Evolutionary conservation across 2,888 invertebrate species (phyloP).

Genomic region (Nowickia ferox): DNA sequence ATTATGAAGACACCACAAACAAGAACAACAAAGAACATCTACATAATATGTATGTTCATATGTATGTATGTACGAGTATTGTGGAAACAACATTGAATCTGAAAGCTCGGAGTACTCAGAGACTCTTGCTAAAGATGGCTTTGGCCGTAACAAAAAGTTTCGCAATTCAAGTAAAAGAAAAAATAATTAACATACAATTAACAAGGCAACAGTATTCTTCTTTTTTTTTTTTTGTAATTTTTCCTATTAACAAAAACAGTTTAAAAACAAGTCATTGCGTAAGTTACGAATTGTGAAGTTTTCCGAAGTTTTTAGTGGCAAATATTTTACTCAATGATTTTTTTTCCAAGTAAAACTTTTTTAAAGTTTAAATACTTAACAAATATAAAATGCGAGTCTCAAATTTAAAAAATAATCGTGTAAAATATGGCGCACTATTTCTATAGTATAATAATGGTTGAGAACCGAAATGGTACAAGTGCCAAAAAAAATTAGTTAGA

Average conservation of each 20-base stretch:
- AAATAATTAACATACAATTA: constrained; percentile 60
- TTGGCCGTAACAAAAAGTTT: constrained; percentile 64
- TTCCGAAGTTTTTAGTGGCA: neutral
- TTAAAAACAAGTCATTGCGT: constrained; percentile 35
- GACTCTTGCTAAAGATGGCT: constrained; percentile 47
- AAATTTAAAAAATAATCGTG: no score
- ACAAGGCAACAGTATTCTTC: constrained; percentile 21
- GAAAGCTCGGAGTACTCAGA: neutral
- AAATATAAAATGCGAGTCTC: no score
- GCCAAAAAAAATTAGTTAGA: no score
- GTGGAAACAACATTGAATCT: constrained; percentile 40
- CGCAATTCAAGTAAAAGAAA: constrained; percentile 36
- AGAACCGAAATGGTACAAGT: no score
- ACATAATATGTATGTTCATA: no score
- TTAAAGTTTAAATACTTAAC: no score
- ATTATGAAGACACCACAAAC: constrained; percentile 50
- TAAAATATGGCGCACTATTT: no score
- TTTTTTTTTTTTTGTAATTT: neutral
- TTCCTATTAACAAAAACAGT: neutral
- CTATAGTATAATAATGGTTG: no score
- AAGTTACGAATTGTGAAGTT: constrained; percentile 22
- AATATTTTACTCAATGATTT: neutral
- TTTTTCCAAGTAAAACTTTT: no score
- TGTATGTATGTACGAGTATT: no score
- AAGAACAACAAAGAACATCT: constrained; percentile 3